Evolutionary conservation across 2,113 vertebrate genomes (phyloP).

Genomic region (Tiliqua scincoides): DNA sequence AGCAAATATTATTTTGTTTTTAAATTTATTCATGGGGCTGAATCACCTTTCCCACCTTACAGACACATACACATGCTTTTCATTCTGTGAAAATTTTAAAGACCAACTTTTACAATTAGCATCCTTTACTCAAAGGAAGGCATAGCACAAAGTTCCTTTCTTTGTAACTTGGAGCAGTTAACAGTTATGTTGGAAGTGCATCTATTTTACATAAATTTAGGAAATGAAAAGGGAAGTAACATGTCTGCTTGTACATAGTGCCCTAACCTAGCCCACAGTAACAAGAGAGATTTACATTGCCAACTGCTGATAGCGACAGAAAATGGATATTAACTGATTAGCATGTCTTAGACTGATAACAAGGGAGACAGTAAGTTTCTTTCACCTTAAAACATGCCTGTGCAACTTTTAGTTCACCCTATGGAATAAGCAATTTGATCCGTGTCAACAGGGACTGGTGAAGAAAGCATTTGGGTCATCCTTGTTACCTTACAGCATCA

Average conservation of each 20-base stretch:
- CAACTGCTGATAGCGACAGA: constrained; percentile 2
- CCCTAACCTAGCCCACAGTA: not conserved
- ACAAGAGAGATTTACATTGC: constrained; percentile 8
- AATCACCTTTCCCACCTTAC: constrained; percentile 56
- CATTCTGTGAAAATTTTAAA: constrained; percentile 57
- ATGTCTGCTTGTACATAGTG: not conserved
- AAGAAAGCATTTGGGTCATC: no score
- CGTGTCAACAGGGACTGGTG: no score
- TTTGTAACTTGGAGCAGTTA: constrained; percentile 40
- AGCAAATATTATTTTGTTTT: constrained; percentile 73
- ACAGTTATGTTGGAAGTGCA: constrained; percentile 20
- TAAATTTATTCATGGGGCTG: constrained; percentile 62
- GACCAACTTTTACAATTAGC: constrained; percentile 52
- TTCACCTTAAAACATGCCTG: constrained; percentile 2
- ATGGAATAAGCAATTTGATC: no score
- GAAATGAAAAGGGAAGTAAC: constrained; percentile 1
- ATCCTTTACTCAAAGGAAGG: constrained; percentile 24
- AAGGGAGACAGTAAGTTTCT: not conserved
- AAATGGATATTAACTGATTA: constrained; percentile 35
- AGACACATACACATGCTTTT: constrained; percentile 33
- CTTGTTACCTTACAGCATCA: no score
- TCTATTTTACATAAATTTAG: constrained; percentile 8
- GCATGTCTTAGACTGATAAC: constrained; percentile 11
- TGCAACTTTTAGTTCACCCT: no score
- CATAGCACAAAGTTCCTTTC: constrained; percentile 24